phyloP scores from a whole-genome alignment of 2,888 invertebrate genomes.

The Pasiphila rectangulata region DNA sequence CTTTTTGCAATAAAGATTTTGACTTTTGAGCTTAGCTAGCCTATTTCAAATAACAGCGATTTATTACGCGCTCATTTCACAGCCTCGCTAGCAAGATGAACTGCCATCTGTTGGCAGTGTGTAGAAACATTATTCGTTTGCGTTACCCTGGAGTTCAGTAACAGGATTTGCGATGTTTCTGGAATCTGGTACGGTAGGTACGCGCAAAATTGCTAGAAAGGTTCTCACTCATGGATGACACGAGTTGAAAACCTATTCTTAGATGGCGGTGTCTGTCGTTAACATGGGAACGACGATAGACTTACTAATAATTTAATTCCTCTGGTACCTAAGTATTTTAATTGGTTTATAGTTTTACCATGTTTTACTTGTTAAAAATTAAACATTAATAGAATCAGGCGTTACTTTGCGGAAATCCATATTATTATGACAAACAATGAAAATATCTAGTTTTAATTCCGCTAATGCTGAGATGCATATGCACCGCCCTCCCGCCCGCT shows the following conservation, averaged over 20 bases:
- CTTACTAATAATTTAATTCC: background rate
- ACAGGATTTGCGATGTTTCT: too few species aligned
- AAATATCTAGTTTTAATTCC: too few species aligned
- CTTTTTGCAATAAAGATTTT: too few species aligned
- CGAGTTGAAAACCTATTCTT: background rate
- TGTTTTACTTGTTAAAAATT: background rate
- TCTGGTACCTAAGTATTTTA: background rate
- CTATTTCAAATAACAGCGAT: background rate
- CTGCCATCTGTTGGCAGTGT: conserved; percentile 6
- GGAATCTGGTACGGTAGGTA: too few species aligned
- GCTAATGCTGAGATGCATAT: too few species aligned
- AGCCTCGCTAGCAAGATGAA: background rate
- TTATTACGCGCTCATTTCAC: conserved; percentile 2
- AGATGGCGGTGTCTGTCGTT: background rate
- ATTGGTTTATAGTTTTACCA: background rate
- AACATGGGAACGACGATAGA: background rate
- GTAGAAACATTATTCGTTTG: background rate
- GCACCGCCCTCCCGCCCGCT: too few species aligned
- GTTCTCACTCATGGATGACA: too few species aligned
- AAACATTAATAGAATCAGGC: too few species aligned
- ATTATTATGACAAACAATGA: too few species aligned
- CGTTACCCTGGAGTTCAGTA: conserved; percentile 53
- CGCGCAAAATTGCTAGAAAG: too few species aligned
- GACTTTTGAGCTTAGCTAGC: too few species aligned
- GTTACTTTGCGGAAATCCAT: too few species aligned